These are phyloP conservation scores for Ditylenchus dipsaci DNA, from an alignment of 1,140 invertebrate species.

Conservation along the genomic window DNA sequence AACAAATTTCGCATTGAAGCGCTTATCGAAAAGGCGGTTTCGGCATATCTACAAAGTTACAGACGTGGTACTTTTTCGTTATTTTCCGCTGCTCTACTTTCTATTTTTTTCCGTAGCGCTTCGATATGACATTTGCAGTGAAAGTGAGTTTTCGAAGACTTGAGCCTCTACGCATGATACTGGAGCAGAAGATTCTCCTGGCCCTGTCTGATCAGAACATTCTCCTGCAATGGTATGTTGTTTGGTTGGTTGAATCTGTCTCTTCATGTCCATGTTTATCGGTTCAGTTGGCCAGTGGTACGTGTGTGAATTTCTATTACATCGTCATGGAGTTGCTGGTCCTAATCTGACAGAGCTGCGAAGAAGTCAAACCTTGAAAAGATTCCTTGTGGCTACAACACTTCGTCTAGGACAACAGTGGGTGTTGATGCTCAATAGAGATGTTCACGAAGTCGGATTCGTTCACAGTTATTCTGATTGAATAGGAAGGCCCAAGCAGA, in stretches of 20 bases:
- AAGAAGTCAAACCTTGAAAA: neutral
- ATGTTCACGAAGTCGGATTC: conserved; percentile 26
- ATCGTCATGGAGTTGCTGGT: conserved; percentile 42
- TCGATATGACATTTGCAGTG: conserved; percentile 1
- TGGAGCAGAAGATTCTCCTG: neutral
- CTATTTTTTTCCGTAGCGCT: conserved; percentile 8
- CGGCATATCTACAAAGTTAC: neutral
- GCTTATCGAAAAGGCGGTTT: neutral
- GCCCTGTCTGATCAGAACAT: neutral
- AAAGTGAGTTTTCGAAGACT: neutral
- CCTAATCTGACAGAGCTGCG: conserved; percentile 29
- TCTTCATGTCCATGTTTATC: neutral
- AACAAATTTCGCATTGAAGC: neutral
- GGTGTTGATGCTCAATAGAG: conserved; percentile 27
- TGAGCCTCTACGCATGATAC: neutral
- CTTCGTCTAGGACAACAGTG: conserved; percentile 29
- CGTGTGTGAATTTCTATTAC: conserved; percentile 24
- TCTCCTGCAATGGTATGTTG: conserved; percentile 2
- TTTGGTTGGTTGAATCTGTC: conserved; percentile 14
- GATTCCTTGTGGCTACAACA: conserved; percentile 22
- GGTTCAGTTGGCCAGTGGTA: conserved; percentile 34
- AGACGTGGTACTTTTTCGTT: conserved; percentile 11
- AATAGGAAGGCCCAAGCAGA: neutral
- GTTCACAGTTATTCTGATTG: conserved; percentile 24
- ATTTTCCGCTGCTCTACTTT: neutral